These are phyloP conservation scores for Caenorhabditis sp. DNA, from an alignment of 2,888 invertebrate species.

Conservation along the genomic window DNA sequence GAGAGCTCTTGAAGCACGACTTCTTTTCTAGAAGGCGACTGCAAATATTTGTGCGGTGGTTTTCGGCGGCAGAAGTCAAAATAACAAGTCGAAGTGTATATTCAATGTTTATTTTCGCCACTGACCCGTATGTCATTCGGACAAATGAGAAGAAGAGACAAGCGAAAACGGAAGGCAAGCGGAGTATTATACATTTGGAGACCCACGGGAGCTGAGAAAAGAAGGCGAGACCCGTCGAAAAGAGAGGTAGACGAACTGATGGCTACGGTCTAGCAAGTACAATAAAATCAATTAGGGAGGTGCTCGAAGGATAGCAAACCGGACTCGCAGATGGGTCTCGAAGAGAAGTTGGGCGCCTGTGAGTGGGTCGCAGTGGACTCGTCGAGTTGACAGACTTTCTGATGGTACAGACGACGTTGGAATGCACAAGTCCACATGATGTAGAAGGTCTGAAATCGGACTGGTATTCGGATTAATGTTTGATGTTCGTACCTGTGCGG, in stretches of 20 bases:
- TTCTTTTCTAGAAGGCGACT: constrained; percentile 38
- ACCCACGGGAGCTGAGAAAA: constrained; percentile 5
- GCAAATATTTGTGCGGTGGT: constrained; percentile 39
- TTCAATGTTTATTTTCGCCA: constrained; percentile 39
- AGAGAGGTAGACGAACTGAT: constrained; percentile 20
- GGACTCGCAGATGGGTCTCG: constrained; percentile 25
- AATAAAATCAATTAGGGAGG: constrained; percentile 9
- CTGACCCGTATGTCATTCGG: constrained; percentile 31
- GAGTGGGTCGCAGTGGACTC: constrained; percentile 34
- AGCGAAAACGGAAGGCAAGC: constrained; percentile 22
- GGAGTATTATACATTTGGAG: constrained; percentile 4
- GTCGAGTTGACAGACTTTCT: constrained; percentile 38
- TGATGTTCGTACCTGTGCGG: constrained; percentile 12
- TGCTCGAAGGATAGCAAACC: constrained; percentile 31
- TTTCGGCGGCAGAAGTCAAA: constrained; percentile 43
- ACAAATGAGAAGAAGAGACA: constrained; percentile 19
- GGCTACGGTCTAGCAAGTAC: background rate
- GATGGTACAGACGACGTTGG: constrained; percentile 37
- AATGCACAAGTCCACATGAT: constrained; percentile 40
- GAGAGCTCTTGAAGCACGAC: constrained; percentile 53
- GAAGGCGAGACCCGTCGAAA: background rate
- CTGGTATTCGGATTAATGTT: background rate
- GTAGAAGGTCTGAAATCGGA: constrained; percentile 33
- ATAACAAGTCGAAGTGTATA: constrained; percentile 37
- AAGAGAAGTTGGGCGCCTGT: constrained; percentile 14